These are phyloP conservation scores for Actinia equina DNA, from an alignment of 64 coral and sea anemone species.

Conservation along the genomic window DNA sequence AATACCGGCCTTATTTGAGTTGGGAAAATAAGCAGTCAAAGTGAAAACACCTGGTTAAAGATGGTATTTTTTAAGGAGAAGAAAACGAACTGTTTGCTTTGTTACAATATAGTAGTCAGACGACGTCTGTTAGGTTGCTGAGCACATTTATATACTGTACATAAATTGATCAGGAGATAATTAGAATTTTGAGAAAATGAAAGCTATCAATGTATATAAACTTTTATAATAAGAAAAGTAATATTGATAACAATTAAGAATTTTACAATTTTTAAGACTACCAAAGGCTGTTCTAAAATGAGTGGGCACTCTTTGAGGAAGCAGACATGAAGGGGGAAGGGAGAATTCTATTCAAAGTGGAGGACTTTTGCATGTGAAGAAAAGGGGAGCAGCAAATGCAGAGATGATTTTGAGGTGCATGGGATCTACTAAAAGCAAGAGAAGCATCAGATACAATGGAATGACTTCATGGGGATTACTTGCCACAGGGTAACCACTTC, in stretches of 20 bases:
- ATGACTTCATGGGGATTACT: not conserved
- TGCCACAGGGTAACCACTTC: not conserved
- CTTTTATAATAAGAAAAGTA: not conserved
- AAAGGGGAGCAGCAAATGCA: no score
- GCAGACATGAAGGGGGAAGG: no score
- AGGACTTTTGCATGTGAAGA: no score
- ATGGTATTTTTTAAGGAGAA: not conserved
- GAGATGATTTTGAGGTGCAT: no score
- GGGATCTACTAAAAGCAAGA: no score
- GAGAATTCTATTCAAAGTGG: no score
- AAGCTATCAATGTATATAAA: not conserved
- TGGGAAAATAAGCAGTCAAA: not conserved
- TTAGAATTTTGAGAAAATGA: not conserved
- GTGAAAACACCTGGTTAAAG: not conserved
- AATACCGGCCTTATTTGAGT: no score
- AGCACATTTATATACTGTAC: not conserved
- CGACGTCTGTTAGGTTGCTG: not conserved
- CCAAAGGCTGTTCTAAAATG: no score
- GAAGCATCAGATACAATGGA: not conserved
- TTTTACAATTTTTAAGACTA: no score
- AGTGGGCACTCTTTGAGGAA: no score
- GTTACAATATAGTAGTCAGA: not conserved
- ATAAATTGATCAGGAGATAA: not conserved
- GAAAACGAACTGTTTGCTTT: not conserved
- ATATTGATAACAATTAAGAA: not conserved